Conservation (phyloP, 1,140 invertebrate genomes). For the Varroa destructor region DNA sequence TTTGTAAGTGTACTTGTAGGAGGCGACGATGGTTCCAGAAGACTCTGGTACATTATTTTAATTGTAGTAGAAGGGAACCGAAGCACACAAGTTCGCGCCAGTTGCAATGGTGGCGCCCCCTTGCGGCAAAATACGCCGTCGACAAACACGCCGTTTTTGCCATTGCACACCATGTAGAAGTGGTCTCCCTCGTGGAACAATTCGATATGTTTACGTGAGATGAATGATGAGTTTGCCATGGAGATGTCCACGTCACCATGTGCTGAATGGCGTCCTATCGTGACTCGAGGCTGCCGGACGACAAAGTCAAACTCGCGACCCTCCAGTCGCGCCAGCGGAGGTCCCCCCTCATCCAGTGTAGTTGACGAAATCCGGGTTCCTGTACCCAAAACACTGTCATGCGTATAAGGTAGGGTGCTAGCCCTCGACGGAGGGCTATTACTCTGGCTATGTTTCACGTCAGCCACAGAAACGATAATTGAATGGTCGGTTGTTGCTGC, state of each 20-base stretch:
- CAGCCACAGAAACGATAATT: too few relatives aligned
- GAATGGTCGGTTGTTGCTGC: too few relatives aligned
- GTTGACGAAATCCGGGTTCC: too few relatives aligned
- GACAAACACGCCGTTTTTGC: constrained; percentile 95
- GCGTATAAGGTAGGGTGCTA: too few relatives aligned
- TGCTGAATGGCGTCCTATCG: constrained; percentile 86
- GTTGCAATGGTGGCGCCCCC: constrained; percentile 70
- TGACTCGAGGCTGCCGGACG: constrained; percentile 69
- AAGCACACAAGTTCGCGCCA: constrained; percentile 77
- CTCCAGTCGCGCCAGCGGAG: constrained; percentile 71
- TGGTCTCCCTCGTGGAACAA: constrained; percentile 69
- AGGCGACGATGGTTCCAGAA: constrained; percentile 50
- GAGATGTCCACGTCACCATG: constrained; percentile 93
- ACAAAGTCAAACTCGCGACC: constrained; percentile 84
- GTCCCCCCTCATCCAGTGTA: constrained; percentile 37
- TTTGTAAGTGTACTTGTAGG: too few relatives aligned
- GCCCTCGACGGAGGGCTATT: too few relatives aligned
- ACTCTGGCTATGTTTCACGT: too few relatives aligned
- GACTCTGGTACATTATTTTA: constrained; percentile 77
- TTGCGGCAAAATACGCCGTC: constrained; percentile 90
- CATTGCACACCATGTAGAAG: constrained; percentile 89
- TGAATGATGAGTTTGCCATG: constrained; percentile 94
- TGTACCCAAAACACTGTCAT: too few relatives aligned
- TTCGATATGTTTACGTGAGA: constrained; percentile 85
- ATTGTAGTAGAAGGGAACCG: constrained; percentile 95